These are phyloP conservation scores for Pseudotriccus pelzelni DNA, from an alignment of 2,797 vertebrate species.

Conservation along the genomic window DNA sequence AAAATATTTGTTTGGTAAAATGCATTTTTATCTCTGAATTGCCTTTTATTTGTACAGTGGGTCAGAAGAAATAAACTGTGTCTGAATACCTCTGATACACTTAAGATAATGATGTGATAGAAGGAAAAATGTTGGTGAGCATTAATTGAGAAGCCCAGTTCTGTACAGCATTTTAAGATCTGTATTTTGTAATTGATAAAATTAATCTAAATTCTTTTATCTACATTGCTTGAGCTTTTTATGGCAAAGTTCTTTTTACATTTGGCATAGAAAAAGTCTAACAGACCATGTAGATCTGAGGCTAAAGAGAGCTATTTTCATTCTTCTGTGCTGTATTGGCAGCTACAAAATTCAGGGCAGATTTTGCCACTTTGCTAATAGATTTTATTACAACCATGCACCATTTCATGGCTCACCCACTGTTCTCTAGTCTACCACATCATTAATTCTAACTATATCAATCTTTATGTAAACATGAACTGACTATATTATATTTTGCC, in stretches of 20 bases:
- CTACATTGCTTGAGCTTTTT: not conserved
- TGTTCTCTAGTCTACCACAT: not conserved
- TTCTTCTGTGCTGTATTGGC: not conserved
- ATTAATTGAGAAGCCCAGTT: not conserved
- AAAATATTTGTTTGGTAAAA: not conserved
- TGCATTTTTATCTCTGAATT: not conserved
- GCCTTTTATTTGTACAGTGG: not conserved
- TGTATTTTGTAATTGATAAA: not conserved
- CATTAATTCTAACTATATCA: not conserved
- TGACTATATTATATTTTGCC: not conserved
- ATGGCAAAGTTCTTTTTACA: not conserved
- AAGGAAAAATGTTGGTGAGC: not conserved
- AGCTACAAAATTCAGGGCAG: not conserved
- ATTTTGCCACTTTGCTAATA: constrained; percentile 15
- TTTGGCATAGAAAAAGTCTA: not conserved
- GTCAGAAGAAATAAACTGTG: not conserved
- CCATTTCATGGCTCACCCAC: not conserved
- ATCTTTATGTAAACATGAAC: not conserved
- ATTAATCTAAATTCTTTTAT: not conserved
- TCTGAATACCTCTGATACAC: not conserved
- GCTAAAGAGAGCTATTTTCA: not conserved
- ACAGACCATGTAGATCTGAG: not conserved
- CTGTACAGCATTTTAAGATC: not conserved
- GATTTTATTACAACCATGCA: constrained; percentile 15
- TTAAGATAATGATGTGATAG: not conserved